Percentiles rank a stretch among this genome's conserved stretches.
Conservation (phyloP, 2,888 invertebrate genomes). For the Loripinus fragilis region DNA sequence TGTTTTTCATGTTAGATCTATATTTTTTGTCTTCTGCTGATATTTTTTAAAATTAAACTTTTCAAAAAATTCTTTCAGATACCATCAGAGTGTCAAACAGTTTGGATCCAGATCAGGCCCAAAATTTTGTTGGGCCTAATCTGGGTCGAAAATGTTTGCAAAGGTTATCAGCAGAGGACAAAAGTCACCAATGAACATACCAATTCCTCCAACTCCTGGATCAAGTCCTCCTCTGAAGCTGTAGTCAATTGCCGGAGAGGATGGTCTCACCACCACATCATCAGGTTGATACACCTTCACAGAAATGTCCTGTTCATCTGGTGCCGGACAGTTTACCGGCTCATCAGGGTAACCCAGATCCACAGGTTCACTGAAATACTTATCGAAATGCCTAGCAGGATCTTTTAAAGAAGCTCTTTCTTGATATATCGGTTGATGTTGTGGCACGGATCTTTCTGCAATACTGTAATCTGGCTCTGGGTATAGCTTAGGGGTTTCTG, state of each 20-base stretch:
- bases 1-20: too few species aligned
- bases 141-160: too few species aligned
- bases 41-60: too few species aligned
- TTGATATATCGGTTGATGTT: not conserved
- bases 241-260: slow-evolving; percentile 6
- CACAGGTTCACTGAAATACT: not conserved
- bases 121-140: too few species aligned
- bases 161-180: too few species aligned
- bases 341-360: not conserved
- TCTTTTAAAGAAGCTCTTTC: not conserved
- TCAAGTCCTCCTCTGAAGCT: slow-evolving; percentile 5
- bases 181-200: too few species aligned
- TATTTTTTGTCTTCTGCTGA: too few species aligned
- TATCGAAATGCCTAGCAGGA: not conserved
- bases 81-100: too few species aligned
- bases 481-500: not conserved
- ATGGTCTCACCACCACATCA: slow-evolving; percentile 1
- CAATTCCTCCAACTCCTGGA: too few species aligned
- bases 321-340: not conserved
- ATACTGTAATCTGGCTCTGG: not conserved
- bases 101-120: too few species aligned
- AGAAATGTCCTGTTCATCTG: not conserved
- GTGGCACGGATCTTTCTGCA: not conserved
- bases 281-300: not conserved
- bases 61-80: too few species aligned